A percentile compares a stretch with the other conserved stretches of the same genome.
Conservation (phyloP, 1,140 invertebrate species). For the Bombyx mandarina region DNA sequence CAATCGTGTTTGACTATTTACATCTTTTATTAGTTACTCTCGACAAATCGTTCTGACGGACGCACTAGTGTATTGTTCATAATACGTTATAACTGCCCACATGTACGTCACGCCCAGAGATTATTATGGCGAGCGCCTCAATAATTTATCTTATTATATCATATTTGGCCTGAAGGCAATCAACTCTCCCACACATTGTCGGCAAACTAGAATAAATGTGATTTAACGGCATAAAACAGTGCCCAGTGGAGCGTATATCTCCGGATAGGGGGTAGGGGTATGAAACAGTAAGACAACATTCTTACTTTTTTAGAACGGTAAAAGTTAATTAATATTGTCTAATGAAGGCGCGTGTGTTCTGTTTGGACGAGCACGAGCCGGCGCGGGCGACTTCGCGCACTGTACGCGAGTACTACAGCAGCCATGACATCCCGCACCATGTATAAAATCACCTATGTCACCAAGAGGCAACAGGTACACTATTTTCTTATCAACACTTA, state of each 20-base stretch:
- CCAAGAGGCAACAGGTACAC: constrained; percentile 54
- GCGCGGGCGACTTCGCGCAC: constrained; percentile 12
- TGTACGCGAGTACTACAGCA: constrained; percentile 5
- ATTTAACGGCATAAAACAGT: too few species aligned
- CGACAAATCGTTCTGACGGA: too few species aligned
- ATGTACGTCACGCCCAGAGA: too few species aligned
- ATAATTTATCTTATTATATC: too few species aligned
- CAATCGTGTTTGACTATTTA: too few species aligned
- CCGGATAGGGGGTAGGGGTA: constrained; percentile 9
- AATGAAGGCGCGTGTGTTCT: constrained; percentile 44
- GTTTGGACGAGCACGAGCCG: constrained; percentile 28
- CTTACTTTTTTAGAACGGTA: constrained; percentile 50
- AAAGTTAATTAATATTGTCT: constrained; percentile 44
- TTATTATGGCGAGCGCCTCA: too few species aligned
- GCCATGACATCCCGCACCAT: constrained; percentile 56
- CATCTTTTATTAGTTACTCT: too few species aligned
- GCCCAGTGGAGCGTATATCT: constrained; percentile 30
- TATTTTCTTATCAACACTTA: background rate
- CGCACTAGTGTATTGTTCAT: too few species aligned
- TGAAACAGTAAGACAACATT: constrained; percentile 9
- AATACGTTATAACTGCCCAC: too few species aligned
- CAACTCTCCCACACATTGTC: too few species aligned
- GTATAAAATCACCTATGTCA: constrained; percentile 64
- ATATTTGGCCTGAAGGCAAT: too few species aligned
- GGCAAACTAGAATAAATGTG: too few species aligned